Conservation (phyloP, 2,113 vertebrate species). For the Todiramphus saurophagus region DNA sequence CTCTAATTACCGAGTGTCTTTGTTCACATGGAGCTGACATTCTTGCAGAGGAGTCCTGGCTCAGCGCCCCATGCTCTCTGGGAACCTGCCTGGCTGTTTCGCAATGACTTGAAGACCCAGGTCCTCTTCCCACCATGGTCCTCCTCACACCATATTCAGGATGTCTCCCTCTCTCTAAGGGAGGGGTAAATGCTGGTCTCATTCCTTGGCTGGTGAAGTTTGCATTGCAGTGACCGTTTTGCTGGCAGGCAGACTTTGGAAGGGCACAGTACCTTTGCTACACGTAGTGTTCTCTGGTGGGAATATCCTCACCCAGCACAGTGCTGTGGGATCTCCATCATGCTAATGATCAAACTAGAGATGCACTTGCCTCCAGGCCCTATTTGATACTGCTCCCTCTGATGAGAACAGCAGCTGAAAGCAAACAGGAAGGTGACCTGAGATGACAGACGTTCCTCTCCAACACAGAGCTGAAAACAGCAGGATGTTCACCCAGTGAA, state of each 20-base stretch:
- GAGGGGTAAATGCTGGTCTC: background rate
- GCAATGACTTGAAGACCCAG: background rate
- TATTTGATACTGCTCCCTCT: background rate
- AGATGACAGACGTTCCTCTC: background rate
- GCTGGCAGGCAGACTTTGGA: background rate
- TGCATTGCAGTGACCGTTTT: background rate
- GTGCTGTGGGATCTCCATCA: background rate
- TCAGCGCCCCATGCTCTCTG: background rate
- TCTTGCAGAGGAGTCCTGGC: conserved; percentile 13
- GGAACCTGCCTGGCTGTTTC: background rate
- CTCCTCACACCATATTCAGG: background rate
- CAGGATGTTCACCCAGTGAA: background rate
- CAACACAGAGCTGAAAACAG: background rate
- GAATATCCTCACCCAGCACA: background rate
- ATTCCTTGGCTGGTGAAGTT: background rate
- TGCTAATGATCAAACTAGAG: background rate
- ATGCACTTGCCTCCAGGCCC: background rate
- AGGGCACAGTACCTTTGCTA: background rate
- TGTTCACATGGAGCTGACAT: conserved; percentile 7
- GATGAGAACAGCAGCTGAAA: background rate
- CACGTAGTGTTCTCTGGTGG: background rate
- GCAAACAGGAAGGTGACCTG: background rate
- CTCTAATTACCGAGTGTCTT: conserved; percentile 54
- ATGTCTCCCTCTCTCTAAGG: background rate
- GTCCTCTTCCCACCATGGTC: background rate